Evolutionary conservation across 2,113 vertebrate species (phyloP), one percentile per base, ranked within the genome.

Genomic region (Coreoperca whiteheadi): DNA sequence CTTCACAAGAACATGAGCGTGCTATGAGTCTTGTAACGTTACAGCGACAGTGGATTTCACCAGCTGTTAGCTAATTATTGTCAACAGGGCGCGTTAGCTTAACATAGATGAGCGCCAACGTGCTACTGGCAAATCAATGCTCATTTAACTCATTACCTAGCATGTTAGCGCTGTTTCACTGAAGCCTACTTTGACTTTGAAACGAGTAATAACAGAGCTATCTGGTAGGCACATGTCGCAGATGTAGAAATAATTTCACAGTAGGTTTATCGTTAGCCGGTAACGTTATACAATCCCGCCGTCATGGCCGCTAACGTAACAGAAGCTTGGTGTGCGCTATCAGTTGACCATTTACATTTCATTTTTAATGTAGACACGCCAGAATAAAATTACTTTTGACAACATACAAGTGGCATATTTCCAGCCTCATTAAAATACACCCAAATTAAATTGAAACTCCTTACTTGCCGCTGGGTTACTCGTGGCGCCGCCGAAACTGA

Each of bases 401-500:
- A 4, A 2, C 8, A 34, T 4, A 53, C 1, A 28, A 5, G 2
- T 1, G 2, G 0, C 6, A 10, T 25, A 12, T 11, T 23, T 56
- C 0, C 5, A 7, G 1, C 0, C 0, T 23, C 1, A 3, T 23
- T 25, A n/a, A 76, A 71, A 41, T 34, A 8, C 0, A 51, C 1
- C 14, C 0, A 28, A 30, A 41, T 3, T 50, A 2, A n/a, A 23
- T 5, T 66, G 54, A 72, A 74, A 48, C 2, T 3, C 9, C 94
- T 75, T 94, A 96, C 95, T 90, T 86, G 94, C 75, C 3, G 93
- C 89, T 39, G 92, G 57, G 78, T 89, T 94, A 1, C 88, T 28
- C 34, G 93, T 16, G 10, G 87, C 92, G 54, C 91, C 93, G 91
- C 95, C 95, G 86, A 96, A 95, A 90, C 82, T 96, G 81, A 96